Conservation (phyloP, 1,140 invertebrate genomes). For the Telenomus remus region DNA sequence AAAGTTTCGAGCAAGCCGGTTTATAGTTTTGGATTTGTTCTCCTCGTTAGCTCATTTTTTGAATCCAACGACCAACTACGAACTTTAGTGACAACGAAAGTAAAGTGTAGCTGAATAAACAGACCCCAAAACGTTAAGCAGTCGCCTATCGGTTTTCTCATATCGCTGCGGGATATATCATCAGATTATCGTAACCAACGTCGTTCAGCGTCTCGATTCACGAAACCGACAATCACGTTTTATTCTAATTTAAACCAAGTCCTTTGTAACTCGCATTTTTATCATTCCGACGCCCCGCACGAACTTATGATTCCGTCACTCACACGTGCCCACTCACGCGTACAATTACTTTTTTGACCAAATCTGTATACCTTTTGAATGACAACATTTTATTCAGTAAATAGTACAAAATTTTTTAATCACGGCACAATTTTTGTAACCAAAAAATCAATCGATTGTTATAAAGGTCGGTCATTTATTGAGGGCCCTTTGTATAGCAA, state of each 20-base stretch:
- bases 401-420: too few relatives aligned
- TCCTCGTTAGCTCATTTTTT: constrained; percentile 37
- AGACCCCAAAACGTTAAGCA: constrained; percentile 20
- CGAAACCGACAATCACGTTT: constrained; percentile 42
- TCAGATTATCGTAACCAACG: not conserved
- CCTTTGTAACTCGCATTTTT: not conserved
- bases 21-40: constrained; percentile 18
- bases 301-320: too few relatives aligned
- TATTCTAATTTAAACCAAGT: constrained; percentile 25
- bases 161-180: constrained; percentile 30
- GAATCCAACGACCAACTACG: constrained; percentile 46
- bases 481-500: constrained; percentile 19
- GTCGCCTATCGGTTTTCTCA: constrained; percentile 12
- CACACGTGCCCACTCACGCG: too few relatives aligned
- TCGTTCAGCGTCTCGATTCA: constrained; percentile 3
- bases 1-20: constrained; percentile 4
- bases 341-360: too few relatives aligned
- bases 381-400: too few relatives aligned
- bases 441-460: not conserved
- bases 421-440: too few relatives aligned
- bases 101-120: constrained; percentile 38
- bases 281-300: too few relatives aligned
- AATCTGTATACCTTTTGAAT: too few relatives aligned
- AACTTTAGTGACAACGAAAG: constrained; percentile 56
- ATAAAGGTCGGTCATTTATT: constrained; percentile 1